Evolutionary conservation across 2,888 invertebrate species (phyloP).

Genomic region (Sphecodes monilicornis): DNA sequence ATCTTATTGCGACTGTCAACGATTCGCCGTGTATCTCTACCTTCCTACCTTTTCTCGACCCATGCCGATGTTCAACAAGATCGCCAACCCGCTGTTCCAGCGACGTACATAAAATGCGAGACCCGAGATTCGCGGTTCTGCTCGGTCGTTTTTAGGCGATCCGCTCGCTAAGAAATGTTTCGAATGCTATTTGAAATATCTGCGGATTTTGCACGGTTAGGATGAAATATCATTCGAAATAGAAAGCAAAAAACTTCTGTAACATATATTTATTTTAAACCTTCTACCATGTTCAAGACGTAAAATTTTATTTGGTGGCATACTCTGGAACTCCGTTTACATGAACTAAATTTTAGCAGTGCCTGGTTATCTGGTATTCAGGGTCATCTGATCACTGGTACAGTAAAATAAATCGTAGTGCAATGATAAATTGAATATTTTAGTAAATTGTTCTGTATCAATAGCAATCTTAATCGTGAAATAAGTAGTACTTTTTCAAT

Average conservation of each 20-base stretch:
- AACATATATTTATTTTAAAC: too few species aligned
- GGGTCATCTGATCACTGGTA: too few species aligned
- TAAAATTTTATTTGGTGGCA: too few species aligned
- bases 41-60: not conserved
- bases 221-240: not conserved
- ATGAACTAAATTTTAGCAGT: too few species aligned
- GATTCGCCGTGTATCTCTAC: constrained; percentile 10
- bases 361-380: too few species aligned
- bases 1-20: not conserved
- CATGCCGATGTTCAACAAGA: not conserved
- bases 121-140: not conserved
- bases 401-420: not conserved
- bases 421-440: too few species aligned
- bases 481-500: too few species aligned
- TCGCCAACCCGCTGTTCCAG: not conserved
- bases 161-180: not conserved
- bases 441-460: too few species aligned
- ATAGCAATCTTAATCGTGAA: too few species aligned
- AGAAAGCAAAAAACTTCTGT: not conserved
- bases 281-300: too few species aligned
- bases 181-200: not conserved
- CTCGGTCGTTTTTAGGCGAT: not conserved
- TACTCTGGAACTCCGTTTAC: too few species aligned
- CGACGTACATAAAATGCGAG: not conserved
- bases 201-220: not conserved